Base-by-base conservation (phyloP, 2,888 invertebrate genomes). In the Chironomus tentans region DNA sequence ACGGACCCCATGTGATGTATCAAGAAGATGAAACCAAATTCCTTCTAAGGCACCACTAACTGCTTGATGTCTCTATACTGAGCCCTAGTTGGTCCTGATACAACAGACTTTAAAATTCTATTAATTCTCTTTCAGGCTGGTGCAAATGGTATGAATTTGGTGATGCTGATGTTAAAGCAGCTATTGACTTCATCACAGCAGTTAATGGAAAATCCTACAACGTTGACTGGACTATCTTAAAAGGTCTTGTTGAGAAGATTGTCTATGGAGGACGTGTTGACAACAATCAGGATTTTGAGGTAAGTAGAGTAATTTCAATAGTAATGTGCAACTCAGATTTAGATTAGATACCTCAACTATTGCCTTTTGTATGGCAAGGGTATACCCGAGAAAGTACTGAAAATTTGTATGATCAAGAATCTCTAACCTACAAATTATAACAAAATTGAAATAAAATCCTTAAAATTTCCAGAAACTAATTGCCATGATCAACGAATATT, bases 261-360 rank as follows among this genome's bases (percentile, higher is more conserved):
- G 90, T 95, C 70, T 96, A 95, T 81, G 95, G 95, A 0, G 95
- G 95, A 0, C 86, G 94, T 73, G 88, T 96, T 22, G 94, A 95
- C 82, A 93, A 93, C 80, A 83, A 84, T 3, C 90, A 91, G 80
- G 96, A 96, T 78, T 77, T 82, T 77, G 77, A 80, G 22, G 81
- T 84, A n/a, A 68, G 21, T 61, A 3, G 2, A 24, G n/a, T 3
- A 24, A 24, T 3, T 24, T 24, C 22, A 24, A 24, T 24, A n/a
- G n/a, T n/a, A n/a, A n/a, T n/a, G n/a, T n/a, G n/a, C n/a, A n/a
- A n/a, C n/a, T n/a, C n/a, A n/a, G n/a, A n/a, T n/a, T n/a, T n/a
- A n/a, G n/a, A n/a, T n/a, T n/a, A n/a, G n/a, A n/a, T n/a, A n/a
- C n/a, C n/a, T n/a, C n/a, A n/a, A n/a, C n/a, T n/a, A n/a, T n/a